Evolutionary conservation across 2,888 invertebrate genomes (phyloP).

Genomic region (Drosophila helvetica): DNA sequence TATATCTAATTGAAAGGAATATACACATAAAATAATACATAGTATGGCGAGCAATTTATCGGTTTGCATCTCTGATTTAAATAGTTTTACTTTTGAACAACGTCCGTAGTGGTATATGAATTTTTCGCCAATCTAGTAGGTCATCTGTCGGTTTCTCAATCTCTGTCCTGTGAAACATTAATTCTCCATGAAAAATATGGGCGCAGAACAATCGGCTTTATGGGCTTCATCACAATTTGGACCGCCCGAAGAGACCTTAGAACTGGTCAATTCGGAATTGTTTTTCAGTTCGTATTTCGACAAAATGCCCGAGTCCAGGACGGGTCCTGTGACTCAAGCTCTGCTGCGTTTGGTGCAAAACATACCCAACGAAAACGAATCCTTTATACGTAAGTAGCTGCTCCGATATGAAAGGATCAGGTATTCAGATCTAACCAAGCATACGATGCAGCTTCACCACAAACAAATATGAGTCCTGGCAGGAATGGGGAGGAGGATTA

Average conservation of each 20-base stretch:
- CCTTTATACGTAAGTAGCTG: not conserved
- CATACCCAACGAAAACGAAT: not conserved
- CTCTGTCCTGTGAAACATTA: not conserved
- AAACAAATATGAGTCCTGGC: not conserved
- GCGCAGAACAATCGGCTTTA: slow-evolving; percentile 65
- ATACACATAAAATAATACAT: too few relatives aligned
- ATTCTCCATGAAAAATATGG: slow-evolving; percentile 49
- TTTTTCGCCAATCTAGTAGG: not conserved
- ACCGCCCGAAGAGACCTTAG: slow-evolving; percentile 32
- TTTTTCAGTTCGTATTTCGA: slow-evolving; percentile 59
- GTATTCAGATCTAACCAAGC: not conserved
- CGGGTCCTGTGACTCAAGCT: slow-evolving; percentile 63
- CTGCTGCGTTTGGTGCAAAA: slow-evolving; percentile 47
- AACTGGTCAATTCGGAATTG: slow-evolving; percentile 47
- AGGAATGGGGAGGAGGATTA: not conserved
- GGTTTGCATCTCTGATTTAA: not conserved
- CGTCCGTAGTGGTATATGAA: not conserved
- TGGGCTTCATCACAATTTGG: slow-evolving; percentile 59
- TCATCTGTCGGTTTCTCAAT: not conserved
- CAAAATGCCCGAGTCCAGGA: slow-evolving; percentile 39
- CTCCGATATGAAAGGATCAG: too few relatives aligned
- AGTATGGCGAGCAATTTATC: not conserved
- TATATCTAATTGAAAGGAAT: too few relatives aligned
- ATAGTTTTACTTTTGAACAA: not conserved
- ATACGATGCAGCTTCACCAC: not conserved